phyloP scores from a whole-genome alignment of 92 coral and sea anemone genomes.

The Epizoanthus rinbou region DNA sequence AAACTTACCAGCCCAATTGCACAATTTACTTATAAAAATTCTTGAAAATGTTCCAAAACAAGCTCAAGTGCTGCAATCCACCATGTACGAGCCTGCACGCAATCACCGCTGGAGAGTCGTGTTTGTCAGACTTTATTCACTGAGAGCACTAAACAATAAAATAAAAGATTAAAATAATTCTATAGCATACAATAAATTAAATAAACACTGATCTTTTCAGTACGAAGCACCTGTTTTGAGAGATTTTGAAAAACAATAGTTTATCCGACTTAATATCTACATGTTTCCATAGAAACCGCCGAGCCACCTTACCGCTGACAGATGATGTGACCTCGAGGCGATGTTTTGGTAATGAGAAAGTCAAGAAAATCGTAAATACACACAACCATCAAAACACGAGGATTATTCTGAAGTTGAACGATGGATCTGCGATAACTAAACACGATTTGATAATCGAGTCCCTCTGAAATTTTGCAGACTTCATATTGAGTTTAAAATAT shows the following conservation, averaged over 20 bases:
- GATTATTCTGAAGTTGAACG: not conserved
- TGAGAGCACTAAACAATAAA: too few relatives aligned
- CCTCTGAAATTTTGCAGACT: not conserved
- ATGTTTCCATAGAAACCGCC: not conserved
- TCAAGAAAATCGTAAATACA: not conserved
- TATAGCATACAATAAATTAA: too few relatives aligned
- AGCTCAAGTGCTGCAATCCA: not conserved
- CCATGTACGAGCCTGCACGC: not conserved
- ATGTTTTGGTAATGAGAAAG: conserved; percentile 1
- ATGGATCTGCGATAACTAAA: not conserved
- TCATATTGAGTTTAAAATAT: not conserved
- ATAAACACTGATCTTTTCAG: too few relatives aligned
- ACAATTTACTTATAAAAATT: not conserved
- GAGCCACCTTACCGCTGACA: conserved; percentile 13
- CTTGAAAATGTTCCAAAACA: not conserved
- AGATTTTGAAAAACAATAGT: not conserved
- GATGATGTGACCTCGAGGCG: not conserved
- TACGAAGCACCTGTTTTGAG: not conserved
- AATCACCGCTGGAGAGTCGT: not conserved
- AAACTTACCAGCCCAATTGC: too few relatives aligned
- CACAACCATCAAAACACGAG: not conserved
- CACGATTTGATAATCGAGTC: not conserved
- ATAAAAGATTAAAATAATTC: too few relatives aligned
- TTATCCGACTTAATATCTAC: not conserved
- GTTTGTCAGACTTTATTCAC: too few relatives aligned